Evolutionary conservation across 2,888 invertebrate species (phyloP).

Genomic region (Gasteruption jaculator): DNA sequence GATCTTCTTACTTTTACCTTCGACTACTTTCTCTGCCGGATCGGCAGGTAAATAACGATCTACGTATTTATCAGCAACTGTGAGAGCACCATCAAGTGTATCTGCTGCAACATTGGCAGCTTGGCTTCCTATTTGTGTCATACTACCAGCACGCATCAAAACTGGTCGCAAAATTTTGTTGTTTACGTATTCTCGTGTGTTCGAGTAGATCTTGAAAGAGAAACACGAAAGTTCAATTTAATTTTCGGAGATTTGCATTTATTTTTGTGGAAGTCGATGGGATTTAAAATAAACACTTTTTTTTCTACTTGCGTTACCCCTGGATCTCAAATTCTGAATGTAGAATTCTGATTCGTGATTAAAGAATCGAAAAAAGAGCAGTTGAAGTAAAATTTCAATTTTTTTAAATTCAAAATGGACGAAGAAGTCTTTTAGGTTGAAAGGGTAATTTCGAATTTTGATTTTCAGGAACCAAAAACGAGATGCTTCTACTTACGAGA

Average conservation of each 20-base stretch:
- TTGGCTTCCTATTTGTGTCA: conserved; percentile 74
- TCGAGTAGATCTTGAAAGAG: conserved; percentile 66
- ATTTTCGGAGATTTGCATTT: not conserved
- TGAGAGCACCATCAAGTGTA: conserved; percentile 69
- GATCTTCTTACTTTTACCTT: conserved; percentile 62
- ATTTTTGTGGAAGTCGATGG: no score
- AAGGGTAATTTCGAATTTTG: no score
- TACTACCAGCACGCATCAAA: conserved; percentile 75
- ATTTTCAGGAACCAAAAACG: no score
- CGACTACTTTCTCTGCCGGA: conserved; percentile 59
- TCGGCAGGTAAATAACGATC: conserved; percentile 75
- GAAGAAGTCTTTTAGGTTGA: no score
- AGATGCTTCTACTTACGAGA: conserved; percentile 66
- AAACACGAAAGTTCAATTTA: conserved; percentile 15
- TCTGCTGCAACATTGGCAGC: conserved; percentile 72
- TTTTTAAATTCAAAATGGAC: no score
- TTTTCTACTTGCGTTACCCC: no score
- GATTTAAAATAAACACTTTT: no score
- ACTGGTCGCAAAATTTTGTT: conserved; percentile 63
- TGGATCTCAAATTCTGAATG: no score
- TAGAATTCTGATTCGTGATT: no score
- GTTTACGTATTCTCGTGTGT: conserved; percentile 72
- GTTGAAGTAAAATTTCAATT: no score
- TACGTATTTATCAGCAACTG: conserved; percentile 76
- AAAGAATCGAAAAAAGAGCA: no score